phyloP scores from a whole-genome alignment of 2,888 invertebrate species.

The Onthophagus sagittarius region DNA sequence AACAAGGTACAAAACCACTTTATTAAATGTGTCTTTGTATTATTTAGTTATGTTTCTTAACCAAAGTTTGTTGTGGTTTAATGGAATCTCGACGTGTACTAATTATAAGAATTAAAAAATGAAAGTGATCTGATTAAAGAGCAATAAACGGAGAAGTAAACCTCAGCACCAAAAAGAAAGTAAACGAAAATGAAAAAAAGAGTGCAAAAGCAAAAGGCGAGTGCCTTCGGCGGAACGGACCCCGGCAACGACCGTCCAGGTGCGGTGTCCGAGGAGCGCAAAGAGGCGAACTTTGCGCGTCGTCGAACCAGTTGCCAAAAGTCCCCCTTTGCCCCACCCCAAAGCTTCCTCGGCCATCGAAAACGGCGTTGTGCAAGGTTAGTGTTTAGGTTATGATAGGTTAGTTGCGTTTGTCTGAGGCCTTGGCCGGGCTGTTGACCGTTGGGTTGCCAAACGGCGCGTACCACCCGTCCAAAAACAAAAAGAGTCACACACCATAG shows the following conservation, averaged over 20 bases:
- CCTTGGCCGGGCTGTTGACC: constrained; percentile 51
- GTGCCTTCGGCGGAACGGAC: neutral
- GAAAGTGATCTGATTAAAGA: neutral
- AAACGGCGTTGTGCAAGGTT: constrained; percentile 37
- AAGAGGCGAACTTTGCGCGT: neutral
- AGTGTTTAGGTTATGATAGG: constrained; percentile 48
- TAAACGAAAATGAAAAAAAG: too few species aligned
- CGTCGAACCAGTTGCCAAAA: neutral
- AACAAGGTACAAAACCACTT: too few species aligned
- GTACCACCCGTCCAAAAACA: constrained; percentile 41
- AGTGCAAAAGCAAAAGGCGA: neutral
- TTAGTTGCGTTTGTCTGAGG: constrained; percentile 45
- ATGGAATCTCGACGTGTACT: neutral
- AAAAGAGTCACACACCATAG: constrained; percentile 46
- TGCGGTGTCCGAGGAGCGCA: neutral
- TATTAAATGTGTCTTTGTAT: too few species aligned
- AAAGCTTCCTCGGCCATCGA: constrained; percentile 33
- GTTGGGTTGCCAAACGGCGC: constrained; percentile 45
- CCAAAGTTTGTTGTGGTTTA: too few species aligned
- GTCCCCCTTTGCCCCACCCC: neutral
- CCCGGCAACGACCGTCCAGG: neutral
- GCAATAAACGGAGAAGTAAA: neutral
- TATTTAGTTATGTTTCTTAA: too few species aligned
- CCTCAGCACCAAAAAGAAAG: neutral
- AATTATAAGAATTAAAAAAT: neutral